Conservation (phyloP, 2,113 vertebrate genomes). For the Chauna torquata region DNA sequence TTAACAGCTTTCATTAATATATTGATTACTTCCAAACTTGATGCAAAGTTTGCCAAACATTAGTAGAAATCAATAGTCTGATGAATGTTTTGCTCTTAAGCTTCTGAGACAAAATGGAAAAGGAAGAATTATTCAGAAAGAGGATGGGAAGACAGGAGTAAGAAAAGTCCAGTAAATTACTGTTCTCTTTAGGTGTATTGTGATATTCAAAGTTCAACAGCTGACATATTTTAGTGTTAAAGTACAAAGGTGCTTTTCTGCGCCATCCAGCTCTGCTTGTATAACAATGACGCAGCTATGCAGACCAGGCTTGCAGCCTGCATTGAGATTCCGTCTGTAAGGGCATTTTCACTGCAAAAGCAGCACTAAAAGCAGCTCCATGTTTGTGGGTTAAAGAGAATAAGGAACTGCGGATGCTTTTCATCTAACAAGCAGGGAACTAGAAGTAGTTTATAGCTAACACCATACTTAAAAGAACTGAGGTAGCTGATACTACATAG, state of each 20-base stretch:
- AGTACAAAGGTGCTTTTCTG: conserved; percentile 28
- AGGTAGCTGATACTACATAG: background rate
- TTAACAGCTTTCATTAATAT: background rate
- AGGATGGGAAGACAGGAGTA: background rate
- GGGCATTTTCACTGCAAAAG: background rate
- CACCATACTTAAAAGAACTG: background rate
- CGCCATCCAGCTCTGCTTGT: conserved; percentile 11
- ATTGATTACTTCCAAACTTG: background rate
- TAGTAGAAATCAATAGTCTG: background rate
- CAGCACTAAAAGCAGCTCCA: background rate
- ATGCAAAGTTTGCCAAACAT: background rate
- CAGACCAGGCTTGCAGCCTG: conserved; percentile 15
- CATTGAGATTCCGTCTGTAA: background rate
- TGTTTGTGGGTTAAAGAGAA: background rate
- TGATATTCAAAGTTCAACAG: background rate
- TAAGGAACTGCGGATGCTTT: background rate
- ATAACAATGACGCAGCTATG: conserved; percentile 67
- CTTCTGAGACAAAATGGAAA: background rate
- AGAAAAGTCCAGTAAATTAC: background rate
- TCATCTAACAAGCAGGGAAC: background rate
- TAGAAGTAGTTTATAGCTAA: background rate
- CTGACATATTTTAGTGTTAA: background rate
- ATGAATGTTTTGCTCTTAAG: background rate
- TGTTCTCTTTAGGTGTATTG: background rate
- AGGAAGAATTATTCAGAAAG: background rate